Base-by-base conservation (phyloP, 1,140 invertebrate genomes). In the Ctenoplectra terminalis region DNA sequence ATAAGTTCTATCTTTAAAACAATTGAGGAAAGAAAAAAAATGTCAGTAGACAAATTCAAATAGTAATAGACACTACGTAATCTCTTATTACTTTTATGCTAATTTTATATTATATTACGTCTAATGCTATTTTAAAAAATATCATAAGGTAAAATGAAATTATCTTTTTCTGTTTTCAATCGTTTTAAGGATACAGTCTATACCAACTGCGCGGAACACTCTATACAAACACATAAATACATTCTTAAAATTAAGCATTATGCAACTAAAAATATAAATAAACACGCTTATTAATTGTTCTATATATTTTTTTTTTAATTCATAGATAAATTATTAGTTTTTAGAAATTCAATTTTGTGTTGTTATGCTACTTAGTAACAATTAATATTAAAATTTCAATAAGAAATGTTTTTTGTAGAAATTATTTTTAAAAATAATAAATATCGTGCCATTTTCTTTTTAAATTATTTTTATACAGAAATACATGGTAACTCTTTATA, bases 391-490 rank as follows among this genome's bases (percentile, higher is more conserved):
- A n/a, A 58, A 29, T 52, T 52, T 29, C 31, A 37, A 34, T 23
- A 37, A 52, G 26, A n/a, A 46, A 50, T 2, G 26, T 61, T 52
- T 40, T 37, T 37, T 40, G 11, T 40, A 23, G 9, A 52, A 40
- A 64, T 40, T 8, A 52, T 11, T 37, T 63, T 63, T 13, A 1
- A 54, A 52, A 37, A 29, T 11, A 56, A 26, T 23, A 40, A 5
- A 29, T 26, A 72, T 43, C 23, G n/a, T 8, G 23, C 9, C n/a
- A 71, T 64, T 75, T 17, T 29, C 34, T 50, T 34, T 34, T n/a
- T n/a, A n/a, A n/a, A n/a, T 61, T 60, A 50, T n/a, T 17, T 70
- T 3, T 60, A 26, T 50, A 9, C n/a, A 67, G n/a, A 43, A 67
- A 43, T 26, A 74, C 37, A 20, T 7, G 9, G 17, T 37, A 37